phyloP scores from a whole-genome alignment of 2,113 vertebrate species.

The Scytalopus superciliaris region DNA sequence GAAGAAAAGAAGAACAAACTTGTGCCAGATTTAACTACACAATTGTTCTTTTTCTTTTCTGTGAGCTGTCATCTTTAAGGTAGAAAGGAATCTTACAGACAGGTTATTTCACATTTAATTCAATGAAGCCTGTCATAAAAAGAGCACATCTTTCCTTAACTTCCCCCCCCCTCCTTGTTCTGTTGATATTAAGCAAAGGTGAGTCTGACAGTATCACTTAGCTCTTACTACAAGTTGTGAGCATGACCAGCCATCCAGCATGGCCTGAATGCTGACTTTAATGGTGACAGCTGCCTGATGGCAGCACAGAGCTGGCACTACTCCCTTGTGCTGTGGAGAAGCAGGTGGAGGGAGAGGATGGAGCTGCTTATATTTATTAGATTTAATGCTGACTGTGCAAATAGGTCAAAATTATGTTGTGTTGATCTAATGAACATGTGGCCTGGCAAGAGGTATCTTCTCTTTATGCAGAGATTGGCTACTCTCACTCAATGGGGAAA shows the following conservation, averaged over 20 bases:
- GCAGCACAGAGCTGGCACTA: neutral
- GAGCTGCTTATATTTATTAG: neutral
- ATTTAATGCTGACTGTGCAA: neutral
- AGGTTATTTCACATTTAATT: neutral
- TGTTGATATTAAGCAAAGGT: neutral
- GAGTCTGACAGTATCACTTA: neutral
- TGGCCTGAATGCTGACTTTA: neutral
- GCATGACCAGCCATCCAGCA: neutral
- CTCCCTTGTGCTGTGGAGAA: neutral
- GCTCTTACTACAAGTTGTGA: neutral
- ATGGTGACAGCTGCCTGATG: neutral
- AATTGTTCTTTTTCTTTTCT: neutral
- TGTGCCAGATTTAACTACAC: neutral
- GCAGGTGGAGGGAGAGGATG: neutral
- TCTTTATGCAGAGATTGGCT: neutral
- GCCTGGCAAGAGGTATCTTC: neutral
- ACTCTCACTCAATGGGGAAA: neutral
- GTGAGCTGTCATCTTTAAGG: neutral
- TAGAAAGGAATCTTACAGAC: neutral
- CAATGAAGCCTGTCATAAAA: neutral
- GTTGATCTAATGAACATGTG: neutral
- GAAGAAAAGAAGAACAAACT: neutral
- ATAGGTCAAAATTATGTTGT: neutral
- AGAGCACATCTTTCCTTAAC: neutral
- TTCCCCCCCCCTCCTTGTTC: neutral